phyloP scores from a whole-genome alignment of 2,888 invertebrate species.

The Pristionchus arcanus region DNA sequence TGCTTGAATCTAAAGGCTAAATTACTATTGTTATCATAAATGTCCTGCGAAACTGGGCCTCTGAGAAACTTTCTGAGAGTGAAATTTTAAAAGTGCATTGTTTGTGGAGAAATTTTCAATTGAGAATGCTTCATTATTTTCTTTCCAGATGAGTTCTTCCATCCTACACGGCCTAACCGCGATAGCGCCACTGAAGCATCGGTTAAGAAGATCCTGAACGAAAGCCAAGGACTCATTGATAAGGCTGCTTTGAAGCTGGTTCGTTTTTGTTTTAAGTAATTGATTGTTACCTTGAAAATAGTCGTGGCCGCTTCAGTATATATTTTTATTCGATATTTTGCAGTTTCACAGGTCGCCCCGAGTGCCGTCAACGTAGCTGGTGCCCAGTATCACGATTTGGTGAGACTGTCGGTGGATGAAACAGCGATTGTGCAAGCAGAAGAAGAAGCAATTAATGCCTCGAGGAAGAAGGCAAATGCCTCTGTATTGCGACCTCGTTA shows the following conservation, averaged over 20 bases:
- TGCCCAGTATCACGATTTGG: slow-evolving; percentile 48
- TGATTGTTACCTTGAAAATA: neutral
- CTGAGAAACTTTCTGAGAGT: too few relatives aligned
- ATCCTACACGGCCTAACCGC: neutral
- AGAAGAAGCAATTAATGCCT: slow-evolving; percentile 32
- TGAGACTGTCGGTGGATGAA: slow-evolving; percentile 50
- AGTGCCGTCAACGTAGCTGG: slow-evolving; percentile 51
- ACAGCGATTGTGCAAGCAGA: slow-evolving; percentile 30
- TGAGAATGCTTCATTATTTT: neutral
- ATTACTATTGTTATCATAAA: too few relatives aligned
- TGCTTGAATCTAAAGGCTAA: too few relatives aligned
- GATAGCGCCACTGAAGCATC: slow-evolving; percentile 43
- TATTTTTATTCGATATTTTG: neutral
- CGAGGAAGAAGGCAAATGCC: slow-evolving; percentile 45
- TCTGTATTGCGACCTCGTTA: neutral
- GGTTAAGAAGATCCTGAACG: slow-evolving; percentile 47
- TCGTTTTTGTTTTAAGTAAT: neutral
- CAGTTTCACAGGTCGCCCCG: slow-evolving; percentile 53
- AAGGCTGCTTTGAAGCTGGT: slow-evolving; percentile 50
- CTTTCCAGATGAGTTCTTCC: neutral
- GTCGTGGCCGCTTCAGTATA: neutral
- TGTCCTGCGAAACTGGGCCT: too few relatives aligned
- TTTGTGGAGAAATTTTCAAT: neutral
- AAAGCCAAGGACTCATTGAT: slow-evolving; percentile 26
- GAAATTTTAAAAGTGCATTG: too few relatives aligned